Evolutionary conservation across 2,113 vertebrate genomes (phyloP).

Genomic region (Peucedramus taeniatus): DNA sequence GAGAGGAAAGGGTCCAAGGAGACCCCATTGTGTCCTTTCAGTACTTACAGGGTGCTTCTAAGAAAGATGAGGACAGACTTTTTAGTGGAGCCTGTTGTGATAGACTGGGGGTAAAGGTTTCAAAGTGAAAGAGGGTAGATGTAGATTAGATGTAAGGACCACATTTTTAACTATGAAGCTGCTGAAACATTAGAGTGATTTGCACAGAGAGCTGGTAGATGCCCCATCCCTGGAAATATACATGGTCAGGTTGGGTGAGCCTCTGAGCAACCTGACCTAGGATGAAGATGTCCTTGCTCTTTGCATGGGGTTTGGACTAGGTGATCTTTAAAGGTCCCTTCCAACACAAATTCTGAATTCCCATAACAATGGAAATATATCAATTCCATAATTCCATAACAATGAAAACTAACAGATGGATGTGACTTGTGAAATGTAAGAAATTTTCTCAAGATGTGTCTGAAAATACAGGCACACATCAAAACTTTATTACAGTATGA

Average conservation of each 20-base stretch:
- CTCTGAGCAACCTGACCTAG: background rate
- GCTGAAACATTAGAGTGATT: background rate
- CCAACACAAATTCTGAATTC: background rate
- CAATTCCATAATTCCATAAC: background rate
- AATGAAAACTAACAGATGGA: background rate
- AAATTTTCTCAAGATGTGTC: background rate
- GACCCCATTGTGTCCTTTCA: background rate
- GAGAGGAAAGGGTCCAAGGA: background rate
- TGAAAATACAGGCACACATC: background rate
- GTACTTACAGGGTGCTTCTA: background rate
- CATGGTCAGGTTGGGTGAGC: too few relatives aligned
- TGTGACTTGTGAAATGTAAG: background rate
- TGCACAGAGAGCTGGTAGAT: background rate
- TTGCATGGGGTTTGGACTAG: background rate
- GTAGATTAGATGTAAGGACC: background rate
- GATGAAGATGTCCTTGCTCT: background rate
- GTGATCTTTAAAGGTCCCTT: background rate
- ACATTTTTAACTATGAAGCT: background rate
- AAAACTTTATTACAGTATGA: background rate
- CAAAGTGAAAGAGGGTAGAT: background rate
- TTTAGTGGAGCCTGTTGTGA: background rate
- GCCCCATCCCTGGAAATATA: background rate
- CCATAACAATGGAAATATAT: background rate
- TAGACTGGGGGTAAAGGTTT: background rate
- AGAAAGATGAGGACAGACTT: background rate